These are phyloP conservation scores for Synanthedon formicaeformis DNA, from an alignment of 2,888 invertebrate genomes.

Conservation along the genomic window DNA sequence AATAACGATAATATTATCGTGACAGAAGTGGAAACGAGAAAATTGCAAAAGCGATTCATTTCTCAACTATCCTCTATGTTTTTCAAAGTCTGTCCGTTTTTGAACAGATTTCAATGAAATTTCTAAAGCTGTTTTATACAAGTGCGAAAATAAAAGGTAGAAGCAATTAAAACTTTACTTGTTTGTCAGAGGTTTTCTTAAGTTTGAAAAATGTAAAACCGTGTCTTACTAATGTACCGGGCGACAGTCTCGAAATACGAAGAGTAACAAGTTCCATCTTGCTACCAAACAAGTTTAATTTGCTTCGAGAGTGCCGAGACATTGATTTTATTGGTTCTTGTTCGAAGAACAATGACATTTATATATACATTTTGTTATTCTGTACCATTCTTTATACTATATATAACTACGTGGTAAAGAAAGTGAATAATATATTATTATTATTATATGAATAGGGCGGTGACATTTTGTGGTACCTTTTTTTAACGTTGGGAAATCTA, in stretches of 20 bases:
- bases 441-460: too few relatives aligned
- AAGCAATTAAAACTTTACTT: neutral
- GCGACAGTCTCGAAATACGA: constrained; percentile 13
- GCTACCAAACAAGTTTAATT: constrained; percentile 9
- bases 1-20: too few relatives aligned
- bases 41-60: too few relatives aligned
- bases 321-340: constrained; percentile 5
- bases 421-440: too few relatives aligned
- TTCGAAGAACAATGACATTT: neutral
- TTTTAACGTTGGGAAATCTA: too few relatives aligned
- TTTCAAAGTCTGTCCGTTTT: neutral
- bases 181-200: neutral
- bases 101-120: neutral
- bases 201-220: neutral
- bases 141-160: neutral
- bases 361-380: neutral
- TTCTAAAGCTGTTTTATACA: neutral
- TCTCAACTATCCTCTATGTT: too few relatives aligned
- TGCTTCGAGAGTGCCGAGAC: neutral
- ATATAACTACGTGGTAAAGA: too few relatives aligned
- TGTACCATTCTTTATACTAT: neutral
- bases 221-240: constrained; percentile 11
- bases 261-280: constrained; percentile 13
- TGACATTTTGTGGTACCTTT: too few relatives aligned
- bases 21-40: too few relatives aligned